Base-by-base conservation (phyloP, 2,797 vertebrate genomes). In the Acanthis flammea region DNA sequence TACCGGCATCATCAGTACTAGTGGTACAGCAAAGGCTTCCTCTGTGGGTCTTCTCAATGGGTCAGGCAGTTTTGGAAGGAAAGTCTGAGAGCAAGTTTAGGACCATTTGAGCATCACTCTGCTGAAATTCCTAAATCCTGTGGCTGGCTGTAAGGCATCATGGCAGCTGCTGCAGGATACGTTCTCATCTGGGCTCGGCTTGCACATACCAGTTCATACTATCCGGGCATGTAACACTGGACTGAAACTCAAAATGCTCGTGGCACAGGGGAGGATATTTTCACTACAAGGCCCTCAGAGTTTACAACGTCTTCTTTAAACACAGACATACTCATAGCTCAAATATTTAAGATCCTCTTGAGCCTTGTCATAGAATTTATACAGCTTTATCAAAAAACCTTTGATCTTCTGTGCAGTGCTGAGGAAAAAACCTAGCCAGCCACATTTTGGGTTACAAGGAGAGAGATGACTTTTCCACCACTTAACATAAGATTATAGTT, bases 71-170 rank as follows among this genome's bases (percentile, higher is more conserved):
- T 79, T 65, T 53, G 19, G 24, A 76, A 70, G 18, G 4, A 19
- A 87, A 71, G 50, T 67, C 0, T 55, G 48, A 54, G 8, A 63
- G 41, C 27, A 58, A 53, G 60, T 73, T 88, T 55, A 76, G 80
- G 71, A 76, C 7, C 45, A 61, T 21, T 19, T 0, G 0, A 71
- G 50, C 6, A 7, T 23, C 54, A 50, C 1, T 0, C 35, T 75
- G 48, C 58, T 90, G 33, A 62, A 76, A 87, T 58, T 42, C 2
- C 0, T 35, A 81, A 55, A 65, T 72, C 35, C 50, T n/a, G 6
- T 1, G 8, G 53, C 33, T 53, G 6, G 50, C 37, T 45, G 3
- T 2, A 33, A 72, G 30, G 31, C 70, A 77, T 4, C 19, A 19
- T 0, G 1, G 65, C 68, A 89, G 81, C 89, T 88, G 72, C 61